Conservation (phyloP, 2,888 invertebrate species). For the Andricus curvator region DNA sequence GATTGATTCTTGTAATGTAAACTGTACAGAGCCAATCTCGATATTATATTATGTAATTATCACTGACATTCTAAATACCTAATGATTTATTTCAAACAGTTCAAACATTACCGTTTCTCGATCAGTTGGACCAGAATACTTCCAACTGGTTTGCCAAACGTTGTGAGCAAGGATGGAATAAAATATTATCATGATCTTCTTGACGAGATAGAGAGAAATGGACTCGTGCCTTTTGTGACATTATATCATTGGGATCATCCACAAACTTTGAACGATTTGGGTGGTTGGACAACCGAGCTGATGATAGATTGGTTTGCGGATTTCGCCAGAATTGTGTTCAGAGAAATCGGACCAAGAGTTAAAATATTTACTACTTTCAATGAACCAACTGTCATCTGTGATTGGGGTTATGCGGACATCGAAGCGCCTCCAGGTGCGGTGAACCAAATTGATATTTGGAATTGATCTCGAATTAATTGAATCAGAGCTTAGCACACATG, state of each 20-base stretch:
- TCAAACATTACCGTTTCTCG: conserved; percentile 81
- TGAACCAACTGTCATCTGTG: conserved; percentile 81
- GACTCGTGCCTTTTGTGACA: conserved; percentile 83
- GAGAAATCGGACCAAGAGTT: conserved; percentile 79
- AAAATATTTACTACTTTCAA: conserved; percentile 85
- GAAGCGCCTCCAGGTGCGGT: neutral
- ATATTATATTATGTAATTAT: no score
- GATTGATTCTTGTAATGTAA: no score
- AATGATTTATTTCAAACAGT: conserved; percentile 41
- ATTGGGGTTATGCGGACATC: conserved; percentile 79
- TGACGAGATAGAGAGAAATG: conserved; percentile 79
- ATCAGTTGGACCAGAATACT: conserved; percentile 85
- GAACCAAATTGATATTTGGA: neutral
- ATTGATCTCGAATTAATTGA: neutral
- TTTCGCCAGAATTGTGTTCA: conserved; percentile 81
- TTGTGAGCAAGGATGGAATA: conserved; percentile 81
- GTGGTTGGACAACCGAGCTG: conserved; percentile 84
- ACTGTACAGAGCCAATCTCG: no score
- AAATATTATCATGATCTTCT: conserved; percentile 83
- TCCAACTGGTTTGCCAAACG: conserved; percentile 81
- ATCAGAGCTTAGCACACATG: neutral
- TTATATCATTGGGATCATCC: conserved; percentile 86
- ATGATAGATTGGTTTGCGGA: conserved; percentile 82
- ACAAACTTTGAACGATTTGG: conserved; percentile 80
- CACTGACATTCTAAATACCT: neutral